A percentile compares a stretch with the other conserved stretches of the same genome.
Conservation (phyloP, 1,140 invertebrate genomes). For the Lutraria rhynchaena region DNA sequence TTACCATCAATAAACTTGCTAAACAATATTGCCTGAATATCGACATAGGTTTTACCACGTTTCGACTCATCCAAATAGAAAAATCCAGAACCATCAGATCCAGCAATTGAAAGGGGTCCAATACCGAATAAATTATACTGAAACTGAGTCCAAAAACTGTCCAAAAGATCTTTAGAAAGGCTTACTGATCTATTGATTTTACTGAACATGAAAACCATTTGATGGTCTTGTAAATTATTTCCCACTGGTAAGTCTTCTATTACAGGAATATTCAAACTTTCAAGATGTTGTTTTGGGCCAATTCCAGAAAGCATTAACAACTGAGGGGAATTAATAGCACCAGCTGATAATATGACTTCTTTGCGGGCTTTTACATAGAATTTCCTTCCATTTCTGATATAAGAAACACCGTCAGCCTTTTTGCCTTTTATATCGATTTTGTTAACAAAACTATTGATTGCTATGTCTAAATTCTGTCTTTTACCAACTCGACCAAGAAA, state of each 20-base stretch:
- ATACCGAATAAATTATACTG: slow-evolving; percentile 41
- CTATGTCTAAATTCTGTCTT: slow-evolving; percentile 29
- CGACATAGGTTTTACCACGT: neutral
- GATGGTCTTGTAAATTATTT: too few species aligned
- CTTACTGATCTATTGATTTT: slow-evolving; percentile 25
- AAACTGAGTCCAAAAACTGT: slow-evolving; percentile 4
- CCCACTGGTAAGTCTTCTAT: slow-evolving; percentile 20
- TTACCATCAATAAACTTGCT: neutral
- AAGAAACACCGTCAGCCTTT: slow-evolving; percentile 11
- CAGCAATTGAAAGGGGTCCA: slow-evolving; percentile 9
- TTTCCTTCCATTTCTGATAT: slow-evolving; percentile 14
- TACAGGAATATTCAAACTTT: slow-evolving; percentile 24
- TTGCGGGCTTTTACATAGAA: slow-evolving; percentile 13
- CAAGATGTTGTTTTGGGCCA: slow-evolving; percentile 84
- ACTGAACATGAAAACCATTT: slow-evolving; percentile 3
- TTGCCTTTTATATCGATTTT: slow-evolving; percentile 26
- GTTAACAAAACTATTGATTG: slow-evolving; percentile 10
- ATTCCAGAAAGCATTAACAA: slow-evolving; percentile 94
- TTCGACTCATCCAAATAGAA: slow-evolving; percentile 9
- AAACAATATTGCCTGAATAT: slow-evolving; percentile 32
- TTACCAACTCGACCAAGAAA: slow-evolving; percentile 16
- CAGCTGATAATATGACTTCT: slow-evolving; percentile 84
- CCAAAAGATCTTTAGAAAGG: neutral
- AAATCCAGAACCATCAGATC: slow-evolving; percentile 34
- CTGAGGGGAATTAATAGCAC: slow-evolving; percentile 93